phyloP scores from a whole-genome alignment of 2,797 vertebrate genomes.

The Scarus forsteni region DNA sequence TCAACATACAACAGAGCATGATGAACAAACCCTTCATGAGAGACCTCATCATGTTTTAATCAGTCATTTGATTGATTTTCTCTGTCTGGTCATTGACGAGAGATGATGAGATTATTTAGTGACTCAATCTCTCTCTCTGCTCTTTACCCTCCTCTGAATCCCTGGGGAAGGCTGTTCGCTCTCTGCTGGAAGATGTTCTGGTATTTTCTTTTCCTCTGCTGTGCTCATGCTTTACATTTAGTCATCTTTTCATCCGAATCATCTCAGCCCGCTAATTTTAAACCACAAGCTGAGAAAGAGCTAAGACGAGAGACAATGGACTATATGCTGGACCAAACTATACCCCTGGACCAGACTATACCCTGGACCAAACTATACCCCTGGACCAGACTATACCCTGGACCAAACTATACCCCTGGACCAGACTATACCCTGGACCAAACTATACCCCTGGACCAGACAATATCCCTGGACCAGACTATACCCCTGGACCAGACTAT shows the following conservation, averaged over 20 bases:
- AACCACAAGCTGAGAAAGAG: background rate
- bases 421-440: no score
- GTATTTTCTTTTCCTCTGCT: background rate
- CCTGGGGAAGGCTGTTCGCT: background rate
- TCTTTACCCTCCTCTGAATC: background rate
- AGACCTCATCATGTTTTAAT: conserved; percentile 21
- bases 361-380: no score
- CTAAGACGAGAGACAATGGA: conserved; percentile 16
- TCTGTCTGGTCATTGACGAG: conserved; percentile 16
- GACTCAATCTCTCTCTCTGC: conserved; percentile 14
- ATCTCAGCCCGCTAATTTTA: background rate
- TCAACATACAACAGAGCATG: conserved; percentile 9
- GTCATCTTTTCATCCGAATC: conserved; percentile 11
- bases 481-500: no score
- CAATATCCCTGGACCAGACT: no score
- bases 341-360: no score
- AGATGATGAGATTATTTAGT: conserved; percentile 38
- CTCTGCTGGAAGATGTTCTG: background rate
- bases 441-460: no score
- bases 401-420: no score
- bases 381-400: no score
- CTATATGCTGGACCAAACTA: background rate
- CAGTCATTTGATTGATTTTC: conserved; percentile 26
- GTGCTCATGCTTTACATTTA: conserved; percentile 1
- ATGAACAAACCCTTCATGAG: conserved; percentile 36